Evolutionary conservation across 2,797 vertebrate genomes (phyloP).

Genomic region (Leptodactylus fallax): DNA sequence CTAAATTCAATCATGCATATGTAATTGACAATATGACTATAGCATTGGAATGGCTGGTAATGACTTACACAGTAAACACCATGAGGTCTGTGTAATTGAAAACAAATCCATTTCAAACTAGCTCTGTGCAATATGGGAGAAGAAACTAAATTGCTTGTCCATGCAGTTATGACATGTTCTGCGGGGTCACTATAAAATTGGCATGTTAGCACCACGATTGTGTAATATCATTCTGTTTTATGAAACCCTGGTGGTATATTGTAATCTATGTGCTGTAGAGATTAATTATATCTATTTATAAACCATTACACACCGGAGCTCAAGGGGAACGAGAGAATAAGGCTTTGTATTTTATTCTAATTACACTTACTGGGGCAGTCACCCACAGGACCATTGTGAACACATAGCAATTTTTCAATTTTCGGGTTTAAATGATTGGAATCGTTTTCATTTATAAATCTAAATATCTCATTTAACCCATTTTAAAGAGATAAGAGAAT

Average conservation of each 20-base stretch:
- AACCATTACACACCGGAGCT: constrained; percentile 26
- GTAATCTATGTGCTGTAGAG: constrained; percentile 42
- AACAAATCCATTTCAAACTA: constrained; percentile 44
- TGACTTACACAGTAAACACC: constrained; percentile 47
- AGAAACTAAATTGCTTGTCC: constrained; percentile 14
- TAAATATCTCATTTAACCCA: constrained; percentile 13
- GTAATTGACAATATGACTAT: constrained; percentile 58
- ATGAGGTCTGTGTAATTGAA: constrained; percentile 51
- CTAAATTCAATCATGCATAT: constrained; percentile 60
- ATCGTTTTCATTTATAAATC: constrained; percentile 1
- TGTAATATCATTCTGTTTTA: constrained; percentile 17
- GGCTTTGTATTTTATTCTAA: constrained; percentile 25
- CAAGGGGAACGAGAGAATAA: constrained; percentile 20
- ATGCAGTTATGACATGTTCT: neutral
- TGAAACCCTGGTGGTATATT: constrained; percentile 37
- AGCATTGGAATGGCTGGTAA: constrained; percentile 46
- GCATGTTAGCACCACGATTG: constrained; percentile 13
- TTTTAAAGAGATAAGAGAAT: constrained; percentile 12
- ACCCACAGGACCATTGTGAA: constrained; percentile 5
- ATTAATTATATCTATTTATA: constrained; percentile 54
- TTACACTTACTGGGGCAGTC: constrained; percentile 37
- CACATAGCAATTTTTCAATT: constrained; percentile 2
- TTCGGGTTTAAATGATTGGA: constrained; percentile 25
- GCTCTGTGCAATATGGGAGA: constrained; percentile 14
- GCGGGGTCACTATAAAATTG: neutral